These are phyloP conservation scores for Aphelinus certus DNA, from an alignment of 1,140 invertebrate species.

Conservation along the genomic window DNA sequence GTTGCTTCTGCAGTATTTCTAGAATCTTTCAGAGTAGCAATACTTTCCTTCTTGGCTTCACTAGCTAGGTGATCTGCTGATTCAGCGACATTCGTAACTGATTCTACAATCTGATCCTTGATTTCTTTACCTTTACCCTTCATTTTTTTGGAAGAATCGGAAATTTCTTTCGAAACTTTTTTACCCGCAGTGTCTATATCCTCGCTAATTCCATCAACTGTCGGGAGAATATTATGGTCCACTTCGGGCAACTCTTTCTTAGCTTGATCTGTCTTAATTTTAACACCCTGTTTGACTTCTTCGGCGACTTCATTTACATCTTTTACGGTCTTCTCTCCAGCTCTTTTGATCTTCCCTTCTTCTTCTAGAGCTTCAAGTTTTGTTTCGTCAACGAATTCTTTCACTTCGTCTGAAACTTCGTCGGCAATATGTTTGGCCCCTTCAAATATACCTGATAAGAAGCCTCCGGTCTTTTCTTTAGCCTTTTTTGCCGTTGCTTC, in stretches of 20 bases:
- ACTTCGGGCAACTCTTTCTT: too few species aligned
- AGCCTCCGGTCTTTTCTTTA: conserved; percentile 41
- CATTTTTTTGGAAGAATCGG: not conserved
- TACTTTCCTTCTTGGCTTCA: not conserved
- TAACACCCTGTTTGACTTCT: not conserved
- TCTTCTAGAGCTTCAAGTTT: conserved; percentile 43
- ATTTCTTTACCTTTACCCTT: conserved; percentile 22
- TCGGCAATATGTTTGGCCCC: conserved; percentile 48
- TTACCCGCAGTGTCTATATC: conserved; percentile 18
- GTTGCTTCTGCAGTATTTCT: not conserved
- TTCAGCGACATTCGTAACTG: not conserved
- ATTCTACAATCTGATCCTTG: conserved; percentile 5
- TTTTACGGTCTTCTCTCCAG: conserved; percentile 5
- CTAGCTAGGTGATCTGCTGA: not conserved
- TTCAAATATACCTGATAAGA: conserved; percentile 10
- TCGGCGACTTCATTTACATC: conserved; percentile 26
- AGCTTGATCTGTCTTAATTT: conserved; percentile 24
- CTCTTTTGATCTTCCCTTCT: conserved; percentile 32
- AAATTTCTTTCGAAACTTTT: not conserved
- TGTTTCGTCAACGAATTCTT: conserved; percentile 47
- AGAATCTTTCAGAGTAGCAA: conserved; percentile 8
- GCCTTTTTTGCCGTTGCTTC: conserved; percentile 38
- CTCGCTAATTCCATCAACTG: too few species aligned
- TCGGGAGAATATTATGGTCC: too few species aligned
- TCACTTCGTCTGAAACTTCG: conserved; percentile 44